phyloP scores from a whole-genome alignment of 2,113 vertebrate species.

The Buteo buteo region DNA sequence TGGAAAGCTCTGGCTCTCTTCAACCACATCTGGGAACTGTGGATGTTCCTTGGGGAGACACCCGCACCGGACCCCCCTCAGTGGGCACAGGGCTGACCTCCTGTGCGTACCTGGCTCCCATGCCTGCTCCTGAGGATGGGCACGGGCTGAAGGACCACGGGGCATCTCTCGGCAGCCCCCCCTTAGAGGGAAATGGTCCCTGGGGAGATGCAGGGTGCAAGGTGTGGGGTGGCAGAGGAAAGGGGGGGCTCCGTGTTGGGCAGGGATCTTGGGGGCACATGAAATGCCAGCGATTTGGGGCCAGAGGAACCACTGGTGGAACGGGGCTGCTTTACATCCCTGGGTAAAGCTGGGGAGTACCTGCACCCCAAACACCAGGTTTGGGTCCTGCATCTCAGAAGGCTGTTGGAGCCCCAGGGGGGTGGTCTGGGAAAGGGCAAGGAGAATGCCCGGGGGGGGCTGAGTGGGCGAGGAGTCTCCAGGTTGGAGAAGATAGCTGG shows the following conservation, averaged over 20 bases:
- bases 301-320: neutral
- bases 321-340: neutral
- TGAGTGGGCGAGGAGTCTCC: neutral
- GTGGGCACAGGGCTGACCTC: neutral
- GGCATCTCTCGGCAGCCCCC: neutral
- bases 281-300: neutral
- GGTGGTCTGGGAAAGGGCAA: no score
- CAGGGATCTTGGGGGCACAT: neutral
- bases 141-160: neutral
- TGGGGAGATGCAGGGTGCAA: neutral
- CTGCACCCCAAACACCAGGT: neutral
- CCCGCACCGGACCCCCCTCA: neutral
- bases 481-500: neutral
- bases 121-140: neutral
- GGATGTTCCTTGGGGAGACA: neutral
- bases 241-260: neutral
- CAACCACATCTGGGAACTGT: neutral
- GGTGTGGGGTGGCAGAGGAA: neutral
- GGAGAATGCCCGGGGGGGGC: neutral
- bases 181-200: neutral
- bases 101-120: neutral
- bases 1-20: neutral
- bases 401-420: neutral
- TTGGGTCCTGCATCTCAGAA: neutral
- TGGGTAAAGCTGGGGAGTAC: neutral